A percentile compares a stretch with the other conserved stretches of the same genome.
These are phyloP conservation scores for Macaria liturata DNA, from an alignment of 2,888 invertebrate species.

Conservation along the genomic window DNA sequence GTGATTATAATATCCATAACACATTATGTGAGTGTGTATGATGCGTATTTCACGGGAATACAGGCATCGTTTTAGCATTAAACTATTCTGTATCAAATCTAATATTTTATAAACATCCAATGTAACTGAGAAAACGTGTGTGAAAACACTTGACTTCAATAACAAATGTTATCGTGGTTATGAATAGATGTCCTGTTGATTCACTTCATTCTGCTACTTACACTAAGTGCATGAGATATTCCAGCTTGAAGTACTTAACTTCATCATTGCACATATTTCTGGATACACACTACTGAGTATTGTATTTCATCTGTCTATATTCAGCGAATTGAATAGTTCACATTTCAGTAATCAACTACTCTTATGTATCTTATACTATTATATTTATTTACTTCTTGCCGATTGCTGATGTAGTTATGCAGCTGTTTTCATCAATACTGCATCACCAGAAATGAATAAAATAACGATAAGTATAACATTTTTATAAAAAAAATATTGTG, in stretches of 20 bases:
- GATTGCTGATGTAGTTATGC: no score
- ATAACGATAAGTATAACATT: no score
- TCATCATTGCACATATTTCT: no score
- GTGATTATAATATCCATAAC: not conserved
- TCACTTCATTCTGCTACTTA: conserved; percentile 31
- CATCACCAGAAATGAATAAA: no score
- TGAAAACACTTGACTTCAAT: conserved; percentile 46
- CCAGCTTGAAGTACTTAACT: not conserved
- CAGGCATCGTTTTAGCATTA: not conserved
- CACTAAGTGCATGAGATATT: conserved; percentile 40
- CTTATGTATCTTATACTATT: no score
- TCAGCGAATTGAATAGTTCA: no score
- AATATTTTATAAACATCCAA: conserved; percentile 55
- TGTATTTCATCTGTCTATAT: no score
- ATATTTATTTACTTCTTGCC: no score
- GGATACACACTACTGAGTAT: no score
- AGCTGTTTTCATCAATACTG: no score
- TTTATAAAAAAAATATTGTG: conserved; percentile 1
- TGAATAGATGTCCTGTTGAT: conserved; percentile 47
- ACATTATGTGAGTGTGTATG: not conserved
- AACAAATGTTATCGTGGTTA: conserved; percentile 40
- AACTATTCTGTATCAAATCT: conserved; percentile 34
- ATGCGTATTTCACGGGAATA: not conserved
- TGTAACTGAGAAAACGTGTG: conserved; percentile 40
- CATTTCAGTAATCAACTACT: no score